A percentile compares a stretch with the other conserved stretches of the same genome.
These are phyloP conservation scores for Pseudomyrmex concolor DNA, from an alignment of 1,140 invertebrate genomes.

Conservation along the genomic window DNA sequence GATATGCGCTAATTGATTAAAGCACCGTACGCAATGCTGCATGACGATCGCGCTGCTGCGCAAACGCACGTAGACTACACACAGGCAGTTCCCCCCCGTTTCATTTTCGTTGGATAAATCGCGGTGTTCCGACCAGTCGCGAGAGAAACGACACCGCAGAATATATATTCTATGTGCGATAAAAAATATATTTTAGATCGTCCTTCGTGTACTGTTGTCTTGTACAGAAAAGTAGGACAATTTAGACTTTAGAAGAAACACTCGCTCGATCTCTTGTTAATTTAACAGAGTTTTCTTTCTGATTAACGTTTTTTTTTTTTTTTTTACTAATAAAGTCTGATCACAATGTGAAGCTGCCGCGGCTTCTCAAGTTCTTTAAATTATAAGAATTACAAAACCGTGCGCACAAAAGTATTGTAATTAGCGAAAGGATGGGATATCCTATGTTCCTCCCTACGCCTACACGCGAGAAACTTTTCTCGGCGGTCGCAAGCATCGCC, in stretches of 20 bases:
- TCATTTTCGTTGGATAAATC: constrained; percentile 17
- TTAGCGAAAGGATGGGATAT: neutral
- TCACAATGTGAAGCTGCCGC: neutral
- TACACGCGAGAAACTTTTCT: constrained; percentile 35
- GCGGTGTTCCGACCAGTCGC: neutral
- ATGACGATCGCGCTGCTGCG: constrained; percentile 42
- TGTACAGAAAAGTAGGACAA: too few species aligned
- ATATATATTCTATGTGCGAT: constrained; percentile 8
- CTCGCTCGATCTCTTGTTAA: too few species aligned
- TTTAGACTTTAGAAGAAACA: too few species aligned
- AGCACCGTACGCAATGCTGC: constrained; percentile 67
- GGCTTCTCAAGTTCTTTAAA: neutral
- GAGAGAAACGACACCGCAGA: constrained; percentile 13
- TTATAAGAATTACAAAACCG: neutral
- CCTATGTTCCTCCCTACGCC: neutral
- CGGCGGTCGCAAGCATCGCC: constrained; percentile 50
- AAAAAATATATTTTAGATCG: neutral
- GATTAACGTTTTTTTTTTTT: neutral
- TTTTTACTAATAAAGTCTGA: neutral
- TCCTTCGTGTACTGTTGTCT: neutral
- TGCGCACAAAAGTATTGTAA: neutral
- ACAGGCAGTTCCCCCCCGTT: neutral
- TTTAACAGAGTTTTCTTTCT: neutral
- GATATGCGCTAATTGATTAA: constrained; percentile 81
- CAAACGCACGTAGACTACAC: constrained; percentile 25